These are phyloP conservation scores for Pterobdella sp. DNA, from an alignment of 2,888 invertebrate species.

Conservation along the genomic window DNA sequence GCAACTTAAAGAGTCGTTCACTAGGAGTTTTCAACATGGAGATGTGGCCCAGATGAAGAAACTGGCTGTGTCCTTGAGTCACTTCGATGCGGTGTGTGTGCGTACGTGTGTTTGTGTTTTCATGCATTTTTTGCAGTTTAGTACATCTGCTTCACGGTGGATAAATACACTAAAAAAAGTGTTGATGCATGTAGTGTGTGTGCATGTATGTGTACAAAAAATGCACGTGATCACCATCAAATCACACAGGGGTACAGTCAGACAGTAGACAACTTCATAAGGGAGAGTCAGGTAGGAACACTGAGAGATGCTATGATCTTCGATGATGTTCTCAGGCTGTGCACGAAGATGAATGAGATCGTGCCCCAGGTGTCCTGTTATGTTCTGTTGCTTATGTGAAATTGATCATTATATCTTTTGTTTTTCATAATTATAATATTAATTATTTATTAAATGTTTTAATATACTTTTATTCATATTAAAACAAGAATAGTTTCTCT, in stretches of 20 bases:
- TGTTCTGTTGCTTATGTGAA: too few relatives aligned
- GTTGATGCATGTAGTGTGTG: background rate
- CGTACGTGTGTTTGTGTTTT: background rate
- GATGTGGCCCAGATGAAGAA: constrained; percentile 84
- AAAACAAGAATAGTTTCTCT: too few relatives aligned
- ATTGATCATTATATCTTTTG: constrained; percentile 59
- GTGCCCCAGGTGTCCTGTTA: too few relatives aligned
- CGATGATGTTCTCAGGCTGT: constrained; percentile 77
- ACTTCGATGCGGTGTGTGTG: constrained; percentile 69
- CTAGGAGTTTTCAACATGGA: constrained; percentile 71
- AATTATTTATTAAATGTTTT: too few relatives aligned
- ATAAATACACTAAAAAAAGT: too few relatives aligned
- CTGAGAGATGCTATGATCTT: constrained; percentile 82
- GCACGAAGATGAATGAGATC: constrained; percentile 56
- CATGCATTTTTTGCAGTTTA: too few relatives aligned
- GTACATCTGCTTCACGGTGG: too few relatives aligned
- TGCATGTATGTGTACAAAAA: background rate
- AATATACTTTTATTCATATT: too few relatives aligned
- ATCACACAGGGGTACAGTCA: constrained; percentile 70
- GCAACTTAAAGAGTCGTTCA: constrained; percentile 82
- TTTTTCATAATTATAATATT: too few relatives aligned
- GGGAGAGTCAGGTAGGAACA: constrained; percentile 85
- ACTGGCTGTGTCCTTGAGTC: constrained; percentile 79
- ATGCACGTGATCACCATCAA: background rate
- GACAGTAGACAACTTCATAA: constrained; percentile 92